A percentile compares a stretch with the other conserved stretches of the same genome.
Conservation (phyloP, 1,140 invertebrate species). For the Polypedilum vanderplanki region DNA sequence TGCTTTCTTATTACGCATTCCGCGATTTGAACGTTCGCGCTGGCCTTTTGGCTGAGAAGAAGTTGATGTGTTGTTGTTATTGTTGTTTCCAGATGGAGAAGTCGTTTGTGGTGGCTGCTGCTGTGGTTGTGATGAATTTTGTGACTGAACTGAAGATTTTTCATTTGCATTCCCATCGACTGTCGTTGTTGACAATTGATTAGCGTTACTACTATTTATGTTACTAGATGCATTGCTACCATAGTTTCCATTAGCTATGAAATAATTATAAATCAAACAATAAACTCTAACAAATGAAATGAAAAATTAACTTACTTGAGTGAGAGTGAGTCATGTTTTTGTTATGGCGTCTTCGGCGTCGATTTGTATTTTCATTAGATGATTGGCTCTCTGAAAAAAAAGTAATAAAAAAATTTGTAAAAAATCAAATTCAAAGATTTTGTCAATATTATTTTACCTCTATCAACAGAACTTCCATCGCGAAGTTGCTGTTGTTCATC, state of each 20-base stretch:
- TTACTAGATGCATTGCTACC: not conserved
- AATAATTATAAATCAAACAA: not conserved
- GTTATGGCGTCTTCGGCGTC: not conserved
- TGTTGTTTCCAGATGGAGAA: not conserved
- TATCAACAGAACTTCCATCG: not conserved
- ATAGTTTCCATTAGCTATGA: slow-evolving; percentile 13
- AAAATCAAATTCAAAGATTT: not conserved
- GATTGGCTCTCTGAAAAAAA: not conserved
- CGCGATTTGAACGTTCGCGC: not conserved
- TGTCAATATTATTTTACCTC: not conserved
- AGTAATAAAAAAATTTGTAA: not conserved
- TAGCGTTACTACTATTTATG: not conserved
- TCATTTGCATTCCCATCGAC: slow-evolving; percentile 4
- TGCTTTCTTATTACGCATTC: not conserved
- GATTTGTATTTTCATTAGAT: slow-evolving; percentile 7
- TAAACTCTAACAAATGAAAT: not conserved
- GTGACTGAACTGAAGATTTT: not conserved
- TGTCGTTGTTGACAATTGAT: not conserved
- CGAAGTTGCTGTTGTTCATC: slow-evolving; percentile 20
- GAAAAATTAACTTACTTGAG: not conserved
- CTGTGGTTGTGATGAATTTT: not conserved
- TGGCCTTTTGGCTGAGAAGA: not conserved
- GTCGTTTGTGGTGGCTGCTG: not conserved
- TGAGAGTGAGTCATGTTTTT: not conserved
- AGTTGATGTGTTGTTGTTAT: not conserved